Evolutionary conservation across 2,113 vertebrate genomes (phyloP).

Genomic region (Amphiprion ocellaris): DNA sequence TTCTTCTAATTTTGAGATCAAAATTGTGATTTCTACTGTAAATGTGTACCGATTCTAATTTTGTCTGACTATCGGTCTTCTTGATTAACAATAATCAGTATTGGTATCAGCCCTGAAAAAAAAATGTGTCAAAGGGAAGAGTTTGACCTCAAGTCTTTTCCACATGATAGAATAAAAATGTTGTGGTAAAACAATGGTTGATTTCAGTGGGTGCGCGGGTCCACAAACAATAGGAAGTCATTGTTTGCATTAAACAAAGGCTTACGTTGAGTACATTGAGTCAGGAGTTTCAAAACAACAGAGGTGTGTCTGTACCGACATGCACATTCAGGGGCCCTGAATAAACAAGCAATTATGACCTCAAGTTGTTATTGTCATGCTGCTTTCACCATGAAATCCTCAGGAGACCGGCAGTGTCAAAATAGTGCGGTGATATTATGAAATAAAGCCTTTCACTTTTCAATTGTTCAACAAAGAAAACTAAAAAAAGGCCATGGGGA

Average conservation of each 20-base stretch:
- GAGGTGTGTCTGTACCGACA: not conserved
- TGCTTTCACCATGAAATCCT: conserved; percentile 31
- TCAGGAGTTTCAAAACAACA: conserved; percentile 15
- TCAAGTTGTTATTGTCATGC: conserved; percentile 27
- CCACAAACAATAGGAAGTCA: not conserved
- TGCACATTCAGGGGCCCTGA: not conserved
- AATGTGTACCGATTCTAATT: too few species aligned
- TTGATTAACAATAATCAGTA: too few species aligned
- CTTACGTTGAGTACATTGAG: too few species aligned
- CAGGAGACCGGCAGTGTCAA: conserved; percentile 21
- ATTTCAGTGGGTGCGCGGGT: not conserved
- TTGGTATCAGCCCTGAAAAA: too few species aligned
- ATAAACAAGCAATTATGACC: conserved; percentile 2
- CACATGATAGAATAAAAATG: too few species aligned
- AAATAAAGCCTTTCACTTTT: conserved; percentile 11
- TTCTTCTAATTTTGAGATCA: too few species aligned
- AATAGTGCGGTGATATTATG: conserved; percentile 7
- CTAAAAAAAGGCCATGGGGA: not conserved
- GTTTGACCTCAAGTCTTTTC: too few species aligned
- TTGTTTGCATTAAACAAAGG: not conserved
- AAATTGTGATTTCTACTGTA: too few species aligned
- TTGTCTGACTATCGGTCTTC: too few species aligned
- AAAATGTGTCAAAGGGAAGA: too few species aligned
- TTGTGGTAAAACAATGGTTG: too few species aligned
- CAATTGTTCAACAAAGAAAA: not conserved